Conservation (phyloP, 92 coral and sea anemone genomes). For the Palythoa heliodiscus region DNA sequence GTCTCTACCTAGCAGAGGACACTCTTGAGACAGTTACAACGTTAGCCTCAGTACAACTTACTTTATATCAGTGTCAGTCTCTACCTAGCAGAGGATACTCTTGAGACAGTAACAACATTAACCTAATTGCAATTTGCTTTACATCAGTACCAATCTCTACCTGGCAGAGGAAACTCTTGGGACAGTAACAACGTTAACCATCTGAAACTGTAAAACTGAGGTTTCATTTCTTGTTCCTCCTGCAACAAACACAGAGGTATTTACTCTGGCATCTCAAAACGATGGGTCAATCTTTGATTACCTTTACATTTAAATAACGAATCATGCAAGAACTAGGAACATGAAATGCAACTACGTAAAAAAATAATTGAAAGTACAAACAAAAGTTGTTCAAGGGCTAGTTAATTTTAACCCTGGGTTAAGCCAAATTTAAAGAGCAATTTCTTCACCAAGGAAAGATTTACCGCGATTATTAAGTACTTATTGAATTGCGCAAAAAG, state of each 20-base stretch:
- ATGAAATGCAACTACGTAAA: no score
- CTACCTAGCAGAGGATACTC: slow-evolving; percentile 95
- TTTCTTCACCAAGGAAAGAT: no score
- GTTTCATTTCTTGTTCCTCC: slow-evolving; percentile 95
- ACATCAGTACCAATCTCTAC: slow-evolving; percentile 10
- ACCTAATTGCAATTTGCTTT: slow-evolving; percentile 35
- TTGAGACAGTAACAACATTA: slow-evolving; percentile 88
- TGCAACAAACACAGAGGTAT: slow-evolving; percentile 13
- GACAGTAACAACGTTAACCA: slow-evolving; percentile 94
- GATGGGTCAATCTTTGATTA: no score
- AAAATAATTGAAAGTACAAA: no score
- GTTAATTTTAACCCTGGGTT: no score
- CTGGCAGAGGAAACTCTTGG: slow-evolving; percentile 97
- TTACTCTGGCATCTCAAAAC: no score
- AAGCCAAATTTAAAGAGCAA: no score
- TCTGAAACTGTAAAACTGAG: slow-evolving; percentile 95
- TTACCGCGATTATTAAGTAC: no score
- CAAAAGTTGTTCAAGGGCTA: no score
- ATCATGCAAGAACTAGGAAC: no score
- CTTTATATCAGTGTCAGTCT: neutral
- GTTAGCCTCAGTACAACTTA: slow-evolving; percentile 62
- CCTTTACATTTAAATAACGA: no score
- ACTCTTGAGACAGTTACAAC: slow-evolving; percentile 89
- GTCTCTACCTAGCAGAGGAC: slow-evolving; percentile 82
- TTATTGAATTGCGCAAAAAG: no score